Base-by-base conservation (phyloP, 1,140 invertebrate species). In the Leptopilina boulardi region DNA sequence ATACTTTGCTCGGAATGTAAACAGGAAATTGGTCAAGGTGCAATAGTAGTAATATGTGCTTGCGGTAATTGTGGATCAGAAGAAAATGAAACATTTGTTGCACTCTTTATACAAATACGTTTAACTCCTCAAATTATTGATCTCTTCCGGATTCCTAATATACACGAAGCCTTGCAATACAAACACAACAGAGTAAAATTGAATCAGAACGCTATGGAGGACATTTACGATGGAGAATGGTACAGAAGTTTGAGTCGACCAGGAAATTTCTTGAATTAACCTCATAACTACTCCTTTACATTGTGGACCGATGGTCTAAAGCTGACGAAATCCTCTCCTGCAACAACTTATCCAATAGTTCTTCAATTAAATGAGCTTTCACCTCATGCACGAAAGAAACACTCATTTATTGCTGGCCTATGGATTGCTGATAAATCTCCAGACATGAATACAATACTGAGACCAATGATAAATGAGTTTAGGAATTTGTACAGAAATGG, bases 161-260 rank as follows among this genome's bases (percentile, higher is more conserved):
- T 79, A 74, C 15, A 21, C 2, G 47, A 70, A 70, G 71, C 73
- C 0, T 56, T 82, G n/a, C 47, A 75, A 30, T 77, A 79, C 47
- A 59, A 77, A 51, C 21, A 59, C 26, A 77, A 30, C 21, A 47
- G 77, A 41, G 18, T 54, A 15, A 80, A 80, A 77, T 34, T 38
- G 5, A 44, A 78, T 71, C 30, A 9, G 10, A 30, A 79, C 3
- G 44, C 23, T 21, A 76, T 79, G 8, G 82, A 83, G 77, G 79
- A 83, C 41, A 77, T 83, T 23, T 80, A 79, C 41, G 81, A 83
- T 56, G 44, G 44, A 0, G 13, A 10, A 21, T 23, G 38, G 74
- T 81, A 81, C 21, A 51, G 41, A 18, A n/a, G 74, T 10, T 71
- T 79, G 13, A 9, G 13, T 19, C 42, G 30, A 47, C 42, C 13